Evolutionary conservation across 2,888 invertebrate species (phyloP).

Genomic region (Plutella xylostella): DNA sequence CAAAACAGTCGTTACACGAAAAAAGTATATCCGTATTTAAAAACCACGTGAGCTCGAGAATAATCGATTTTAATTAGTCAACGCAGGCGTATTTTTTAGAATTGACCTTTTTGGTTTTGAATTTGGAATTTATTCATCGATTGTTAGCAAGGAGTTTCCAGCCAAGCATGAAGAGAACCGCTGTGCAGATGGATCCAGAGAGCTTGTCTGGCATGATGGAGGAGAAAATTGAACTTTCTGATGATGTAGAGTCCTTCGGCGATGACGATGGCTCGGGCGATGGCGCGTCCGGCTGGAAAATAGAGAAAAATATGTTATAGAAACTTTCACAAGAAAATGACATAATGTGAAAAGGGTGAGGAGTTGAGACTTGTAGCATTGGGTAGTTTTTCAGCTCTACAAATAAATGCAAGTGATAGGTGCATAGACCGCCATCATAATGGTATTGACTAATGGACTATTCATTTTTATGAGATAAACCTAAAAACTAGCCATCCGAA

Average conservation of each 20-base stretch:
- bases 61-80: conserved; percentile 32
- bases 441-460: no score
- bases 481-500: no score
- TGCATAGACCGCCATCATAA: no score
- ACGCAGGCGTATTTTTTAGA: conserved; percentile 25
- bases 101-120: conserved; percentile 11
- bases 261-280: conserved; percentile 16
- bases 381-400: no score
- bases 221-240: conserved; percentile 62
- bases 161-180: conserved; percentile 72
- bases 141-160: conserved; percentile 71
- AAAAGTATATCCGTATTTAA: not conserved
- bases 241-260: conserved; percentile 25
- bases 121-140: conserved; percentile 52
- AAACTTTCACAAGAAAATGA: conserved; percentile 6
- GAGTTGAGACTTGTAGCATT: no score
- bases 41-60: conserved; percentile 28
- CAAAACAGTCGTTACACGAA: not conserved
- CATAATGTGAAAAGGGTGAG: no score
- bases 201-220: conserved; percentile 68
- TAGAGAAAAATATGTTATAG: conserved; percentile 2
- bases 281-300: conserved; percentile 54
- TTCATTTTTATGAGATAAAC: no score
- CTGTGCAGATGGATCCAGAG: conserved; percentile 71
- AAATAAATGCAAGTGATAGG: no score